phyloP scores from a whole-genome alignment of 2,888 invertebrate species.

The Ethmia dodecea region DNA sequence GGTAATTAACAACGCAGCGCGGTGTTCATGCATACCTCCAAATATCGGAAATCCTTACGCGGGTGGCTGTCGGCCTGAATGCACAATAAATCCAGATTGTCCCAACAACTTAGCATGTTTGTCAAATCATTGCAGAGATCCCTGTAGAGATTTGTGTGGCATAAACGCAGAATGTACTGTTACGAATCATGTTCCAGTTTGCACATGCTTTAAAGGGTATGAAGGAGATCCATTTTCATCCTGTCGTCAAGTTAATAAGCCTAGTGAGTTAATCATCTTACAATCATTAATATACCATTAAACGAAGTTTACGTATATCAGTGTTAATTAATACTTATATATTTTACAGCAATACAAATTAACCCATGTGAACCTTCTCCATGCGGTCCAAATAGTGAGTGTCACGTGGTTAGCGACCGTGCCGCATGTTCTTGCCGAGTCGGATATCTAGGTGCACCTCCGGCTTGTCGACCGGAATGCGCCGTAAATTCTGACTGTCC shows the following conservation, averaged over 20 bases:
- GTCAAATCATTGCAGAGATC: conserved; percentile 90
- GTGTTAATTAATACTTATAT: too few species aligned
- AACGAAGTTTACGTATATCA: too few species aligned
- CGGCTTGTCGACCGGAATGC: conserved; percentile 86
- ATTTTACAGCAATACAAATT: conserved; percentile 29
- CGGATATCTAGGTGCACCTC: conserved; percentile 85
- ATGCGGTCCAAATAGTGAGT: conserved; percentile 87
- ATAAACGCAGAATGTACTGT: conserved; percentile 89
- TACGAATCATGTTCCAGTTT: conserved; percentile 89
- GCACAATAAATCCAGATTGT: conserved; percentile 89
- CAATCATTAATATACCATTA: too few species aligned
- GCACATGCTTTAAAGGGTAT: conserved; percentile 86
- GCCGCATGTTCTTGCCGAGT: conserved; percentile 85
- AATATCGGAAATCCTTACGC: conserved; percentile 92
- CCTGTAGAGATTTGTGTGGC: conserved; percentile 91
- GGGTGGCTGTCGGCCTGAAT: conserved; percentile 91
- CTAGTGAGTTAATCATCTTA: conserved; percentile 64
- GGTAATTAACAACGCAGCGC: conserved; percentile 81
- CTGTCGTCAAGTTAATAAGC: conserved; percentile 79
- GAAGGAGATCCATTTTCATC: conserved; percentile 91
- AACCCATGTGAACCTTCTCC: conserved; percentile 87
- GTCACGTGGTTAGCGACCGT: conserved; percentile 82
- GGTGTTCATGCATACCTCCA: conserved; percentile 92
- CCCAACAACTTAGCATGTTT: conserved; percentile 86
- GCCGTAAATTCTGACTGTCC: conserved; percentile 87